Evolutionary conservation across 2,113 vertebrate genomes (phyloP), one percentile per base, ranked within the genome.

Genomic region (Carassius gibelio): DNA sequence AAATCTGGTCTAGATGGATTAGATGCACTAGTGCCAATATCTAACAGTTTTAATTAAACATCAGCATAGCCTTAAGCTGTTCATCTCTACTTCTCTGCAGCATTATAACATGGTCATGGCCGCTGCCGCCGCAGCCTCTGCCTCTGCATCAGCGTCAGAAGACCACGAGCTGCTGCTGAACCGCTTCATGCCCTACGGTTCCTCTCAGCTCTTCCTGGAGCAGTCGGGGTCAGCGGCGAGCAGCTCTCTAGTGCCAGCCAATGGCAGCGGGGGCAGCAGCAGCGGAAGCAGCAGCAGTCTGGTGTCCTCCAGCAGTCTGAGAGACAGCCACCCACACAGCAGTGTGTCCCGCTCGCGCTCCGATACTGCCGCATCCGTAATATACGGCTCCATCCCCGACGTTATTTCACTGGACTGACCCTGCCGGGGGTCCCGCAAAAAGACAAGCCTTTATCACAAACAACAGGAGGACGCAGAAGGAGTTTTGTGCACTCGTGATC

Each of bases 71-170:
- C 50, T 75, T 26, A 42, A 15, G 15, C 2, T 59, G 7, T 15
- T 87, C 5, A 17, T 66, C 26, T 79, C 19, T 19, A 50, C 55
- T 8, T 34, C 15, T 85, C 59, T 2, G 5, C 82, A 99, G 98
- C 98, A 99, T 96, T 99, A 98, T 92, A 98, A 96, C 90, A 96
- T 99, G 90, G 96, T 99, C 59, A 98, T 98, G 2, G 98, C 98
- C 0, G 97, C 98, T 0, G 97, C 97, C 0, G 97, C 97, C 0
- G 97, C 98, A 0, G 97, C 98, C 0, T 97, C 96, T 0, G 96
- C 96, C 1, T 93, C 94, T 0, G 92, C 94, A 5, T 96, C 94
- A 0, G 89, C 94, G 7, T 96, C 98, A 0, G 98, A 99, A 79
- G 98, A 99, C 84, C 96, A 97, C 76, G 98, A 99, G 92, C 95